Evolutionary conservation across 2,113 vertebrate species (phyloP), one percentile per base, ranked within the genome.

Genomic region (Bagarius yarrelli): DNA sequence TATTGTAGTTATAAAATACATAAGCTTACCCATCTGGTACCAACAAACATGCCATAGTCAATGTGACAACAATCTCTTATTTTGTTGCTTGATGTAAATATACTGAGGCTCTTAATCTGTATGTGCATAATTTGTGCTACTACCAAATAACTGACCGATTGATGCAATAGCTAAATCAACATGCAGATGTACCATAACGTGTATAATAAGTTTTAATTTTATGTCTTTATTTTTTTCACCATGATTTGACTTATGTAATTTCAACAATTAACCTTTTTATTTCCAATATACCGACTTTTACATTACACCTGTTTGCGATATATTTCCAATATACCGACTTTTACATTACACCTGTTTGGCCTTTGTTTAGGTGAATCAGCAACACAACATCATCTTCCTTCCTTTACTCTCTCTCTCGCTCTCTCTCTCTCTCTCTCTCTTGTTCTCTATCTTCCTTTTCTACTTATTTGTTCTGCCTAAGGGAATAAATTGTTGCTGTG

Each of bases 401-500:
- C 18, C 40, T 47, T 36, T 40, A 6, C 5, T n/a, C 19, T 19
- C 12, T 23, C 19, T 23, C 34, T 66, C 63, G 19, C 18, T 16
- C 52, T 3, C 52, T 13, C n/a, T 55, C 25, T 59, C n/a, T 60
- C 57, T 19, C 70, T 34, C 5, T 53, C 60, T 40, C 67, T 76
- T 56, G 34, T 9, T 75, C 76, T n/a, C 9, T 36, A 18, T 57
- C 15, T 72, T n/a, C 50, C 30, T 27, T 11, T 47, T 66, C 72
- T 60, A 55, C 44, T 59, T 69, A 82, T 79, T 80, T 83, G 85
- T 85, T 87, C 86, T 77, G 83, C 84, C 79, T 82, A 19, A 52
- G 73, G 81, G 75, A 76, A 86, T 90, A 90, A 91, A 92, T 92
- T 90, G 92, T 94, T 94, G 88, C 92, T 85, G 60, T 91, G 89